Conservation (phyloP, 2,113 vertebrate species). For the Ascaphus truei region DNA sequence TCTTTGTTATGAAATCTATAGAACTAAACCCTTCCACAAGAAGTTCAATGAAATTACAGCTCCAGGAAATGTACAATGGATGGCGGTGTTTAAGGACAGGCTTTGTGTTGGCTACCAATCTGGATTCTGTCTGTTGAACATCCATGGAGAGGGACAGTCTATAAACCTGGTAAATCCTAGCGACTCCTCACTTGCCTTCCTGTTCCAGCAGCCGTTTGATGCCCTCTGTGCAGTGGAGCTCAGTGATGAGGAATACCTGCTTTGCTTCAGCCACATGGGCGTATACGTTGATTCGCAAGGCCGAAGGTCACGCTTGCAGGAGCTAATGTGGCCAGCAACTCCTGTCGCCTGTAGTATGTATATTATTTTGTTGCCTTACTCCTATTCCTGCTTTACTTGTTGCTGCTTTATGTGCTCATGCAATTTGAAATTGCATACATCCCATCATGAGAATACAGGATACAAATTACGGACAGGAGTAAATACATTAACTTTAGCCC, state of each 20-base stretch:
- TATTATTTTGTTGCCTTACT: conserved; percentile 66
- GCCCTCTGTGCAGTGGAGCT: conserved; percentile 90
- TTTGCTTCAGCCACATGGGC: conserved; percentile 95
- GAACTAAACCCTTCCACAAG: conserved; percentile 78
- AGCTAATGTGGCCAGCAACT: conserved; percentile 95
- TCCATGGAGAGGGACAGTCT: conserved; percentile 88
- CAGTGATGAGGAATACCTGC: conserved; percentile 78
- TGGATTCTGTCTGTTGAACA: conserved; percentile 87
- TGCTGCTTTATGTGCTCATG: no score
- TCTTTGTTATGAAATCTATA: conserved; percentile 85
- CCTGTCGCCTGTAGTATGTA: conserved; percentile 94
- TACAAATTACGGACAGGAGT: no score
- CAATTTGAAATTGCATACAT: no score
- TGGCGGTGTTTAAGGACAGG: conserved; percentile 81
- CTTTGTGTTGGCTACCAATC: conserved; percentile 92
- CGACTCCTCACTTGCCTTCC: conserved; percentile 89
- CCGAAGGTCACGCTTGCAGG: conserved; percentile 83
- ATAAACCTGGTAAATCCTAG: conserved; percentile 85
- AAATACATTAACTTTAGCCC: no score
- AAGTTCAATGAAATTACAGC: conserved; percentile 83
- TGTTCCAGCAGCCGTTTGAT: conserved; percentile 85
- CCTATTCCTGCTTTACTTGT: conserved; percentile 51
- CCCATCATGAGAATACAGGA: no score
- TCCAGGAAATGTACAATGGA: conserved; percentile 85
- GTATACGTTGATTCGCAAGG: conserved; percentile 92